Evolutionary conservation across 1,140 invertebrate species (phyloP).

Genomic region (Drosophila serrata): DNA sequence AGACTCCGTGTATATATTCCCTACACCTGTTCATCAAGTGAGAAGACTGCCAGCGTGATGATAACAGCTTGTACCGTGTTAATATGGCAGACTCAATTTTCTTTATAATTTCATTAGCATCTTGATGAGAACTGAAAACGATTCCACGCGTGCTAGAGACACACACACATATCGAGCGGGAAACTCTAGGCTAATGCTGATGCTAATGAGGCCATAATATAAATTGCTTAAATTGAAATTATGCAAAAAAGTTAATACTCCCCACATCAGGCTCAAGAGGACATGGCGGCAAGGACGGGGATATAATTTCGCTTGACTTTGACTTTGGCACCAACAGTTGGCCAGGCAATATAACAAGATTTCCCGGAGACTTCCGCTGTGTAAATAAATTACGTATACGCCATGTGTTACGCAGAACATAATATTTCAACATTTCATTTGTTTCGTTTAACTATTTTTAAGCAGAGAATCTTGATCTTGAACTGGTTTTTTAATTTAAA

Average conservation of each 20-base stretch:
- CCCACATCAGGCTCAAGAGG: constrained; percentile 16
- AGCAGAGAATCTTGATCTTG: neutral
- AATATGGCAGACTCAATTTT: constrained; percentile 77
- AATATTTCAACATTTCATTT: neutral
- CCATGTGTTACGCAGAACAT: neutral
- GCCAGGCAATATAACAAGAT: constrained; percentile 38
- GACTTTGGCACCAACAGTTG: constrained; percentile 55
- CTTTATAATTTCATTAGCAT: constrained; percentile 81
- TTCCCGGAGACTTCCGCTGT: constrained; percentile 11
- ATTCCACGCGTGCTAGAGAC: constrained; percentile 51
- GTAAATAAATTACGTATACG: constrained; percentile 54
- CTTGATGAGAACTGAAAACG: constrained; percentile 68
- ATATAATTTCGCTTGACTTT: constrained; percentile 43
- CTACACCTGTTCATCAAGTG: constrained; percentile 9
- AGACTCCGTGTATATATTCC: neutral
- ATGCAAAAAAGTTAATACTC: constrained; percentile 71
- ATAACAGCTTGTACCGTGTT: constrained; percentile 45
- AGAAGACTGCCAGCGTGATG: constrained; percentile 6
- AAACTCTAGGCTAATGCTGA: constrained; percentile 64
- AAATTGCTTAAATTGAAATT: constrained; percentile 81
- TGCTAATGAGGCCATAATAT: constrained; percentile 80
- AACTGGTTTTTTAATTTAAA: neutral
- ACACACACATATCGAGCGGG: constrained; percentile 14
- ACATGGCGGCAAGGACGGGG: constrained; percentile 11
- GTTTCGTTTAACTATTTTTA: neutral